A percentile compares a stretch with the other conserved stretches of the same genome.
Conservation (phyloP, 2,113 vertebrate species). For the Rostratula benghalensis region DNA sequence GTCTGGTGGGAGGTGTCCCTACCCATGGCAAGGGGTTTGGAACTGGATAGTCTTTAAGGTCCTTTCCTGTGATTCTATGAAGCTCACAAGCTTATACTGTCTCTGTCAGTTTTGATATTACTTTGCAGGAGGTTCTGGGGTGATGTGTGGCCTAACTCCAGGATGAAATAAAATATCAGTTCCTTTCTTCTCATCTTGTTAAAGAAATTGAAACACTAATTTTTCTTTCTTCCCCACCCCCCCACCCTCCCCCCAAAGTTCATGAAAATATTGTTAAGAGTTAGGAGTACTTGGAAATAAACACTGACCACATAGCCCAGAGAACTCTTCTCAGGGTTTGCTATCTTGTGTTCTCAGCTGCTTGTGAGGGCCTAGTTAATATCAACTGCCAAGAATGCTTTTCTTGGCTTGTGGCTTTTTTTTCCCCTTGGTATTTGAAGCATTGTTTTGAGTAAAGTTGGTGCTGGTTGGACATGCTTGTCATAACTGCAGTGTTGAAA, state of each 20-base stretch:
- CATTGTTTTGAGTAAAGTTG: background rate
- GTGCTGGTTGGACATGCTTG: background rate
- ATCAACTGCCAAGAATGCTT: background rate
- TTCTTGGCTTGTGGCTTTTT: background rate
- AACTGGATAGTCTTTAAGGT: background rate
- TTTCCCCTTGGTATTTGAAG: background rate
- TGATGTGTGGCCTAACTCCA: background rate
- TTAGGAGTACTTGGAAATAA: background rate
- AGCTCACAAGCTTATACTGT: background rate
- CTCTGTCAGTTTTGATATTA: background rate
- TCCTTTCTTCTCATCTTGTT: background rate
- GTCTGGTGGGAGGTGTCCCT: background rate
- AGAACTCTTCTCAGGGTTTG: background rate
- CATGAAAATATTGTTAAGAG: background rate
- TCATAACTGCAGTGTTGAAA: background rate
- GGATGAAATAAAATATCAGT: background rate
- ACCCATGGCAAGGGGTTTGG: background rate
- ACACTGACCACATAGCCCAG: background rate
- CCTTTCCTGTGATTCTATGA: background rate
- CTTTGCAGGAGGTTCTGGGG: background rate
- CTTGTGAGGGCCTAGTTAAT: background rate
- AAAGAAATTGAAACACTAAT: background rate
- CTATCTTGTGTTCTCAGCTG: background rate
- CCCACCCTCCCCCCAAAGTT: no score
- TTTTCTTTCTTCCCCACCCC: no score